phyloP scores from a whole-genome alignment of 2,797 vertebrate genomes.

The Spizella passerina region DNA sequence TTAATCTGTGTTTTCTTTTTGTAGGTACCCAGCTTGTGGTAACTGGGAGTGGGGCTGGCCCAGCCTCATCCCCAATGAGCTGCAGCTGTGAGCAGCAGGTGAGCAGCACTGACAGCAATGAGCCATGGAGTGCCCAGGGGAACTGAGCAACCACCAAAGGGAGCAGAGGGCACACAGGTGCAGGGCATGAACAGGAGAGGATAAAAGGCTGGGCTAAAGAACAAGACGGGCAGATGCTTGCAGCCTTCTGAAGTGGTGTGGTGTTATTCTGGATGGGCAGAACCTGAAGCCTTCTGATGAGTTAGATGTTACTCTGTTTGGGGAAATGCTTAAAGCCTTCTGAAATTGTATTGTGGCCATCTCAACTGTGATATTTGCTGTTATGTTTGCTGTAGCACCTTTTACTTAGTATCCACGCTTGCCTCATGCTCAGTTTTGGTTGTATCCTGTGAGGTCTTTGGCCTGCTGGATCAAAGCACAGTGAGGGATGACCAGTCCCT shows the following conservation, averaged over 20 bases:
- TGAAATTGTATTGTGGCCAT: background rate
- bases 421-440: background rate
- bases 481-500: background rate
- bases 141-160: background rate
- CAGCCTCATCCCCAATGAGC: background rate
- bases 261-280: background rate
- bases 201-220: background rate
- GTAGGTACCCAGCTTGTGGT: background rate
- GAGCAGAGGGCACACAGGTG: background rate
- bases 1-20: background rate
- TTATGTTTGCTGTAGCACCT: background rate
- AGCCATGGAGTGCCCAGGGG: background rate
- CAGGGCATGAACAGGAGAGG: too few relatives aligned
- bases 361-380: background rate
- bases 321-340: background rate
- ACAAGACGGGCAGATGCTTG: rapidly evolving
- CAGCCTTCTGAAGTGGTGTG: rapidly evolving
- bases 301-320: background rate
- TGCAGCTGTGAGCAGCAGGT: background rate
- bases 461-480: background rate
- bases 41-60: background rate
- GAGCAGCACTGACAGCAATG: background rate
- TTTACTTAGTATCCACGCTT: background rate
- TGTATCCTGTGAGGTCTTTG: background rate
- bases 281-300: background rate